Base-by-base conservation (phyloP, 2,113 vertebrate genomes). In the Ammodytes marinus region DNA sequence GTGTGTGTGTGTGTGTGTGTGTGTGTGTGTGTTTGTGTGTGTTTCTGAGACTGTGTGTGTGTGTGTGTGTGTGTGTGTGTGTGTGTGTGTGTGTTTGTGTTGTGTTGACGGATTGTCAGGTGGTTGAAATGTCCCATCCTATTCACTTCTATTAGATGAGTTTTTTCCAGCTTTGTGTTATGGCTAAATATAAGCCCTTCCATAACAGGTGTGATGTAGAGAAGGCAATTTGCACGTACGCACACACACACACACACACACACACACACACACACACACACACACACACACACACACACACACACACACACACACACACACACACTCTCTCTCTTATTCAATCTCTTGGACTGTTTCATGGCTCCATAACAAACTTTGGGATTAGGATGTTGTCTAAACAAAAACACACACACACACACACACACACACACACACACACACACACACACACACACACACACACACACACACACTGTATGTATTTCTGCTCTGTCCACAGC, bases 361-460 rank as follows among this genome's bases (percentile, higher is more conserved):
- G 42, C 54, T 77, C 39, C 50, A 59, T 64, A 78, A 45, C 80
- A 73, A 85, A 77, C 53, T 83, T 49, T 71, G 59, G 84, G 90
- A 89, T 92, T 89, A 91, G 47, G 53, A 63, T 4, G 14, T 52
- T 85, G 82, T 88, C 27, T 35, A 65, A 75, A 57, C 69, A 83
- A 76, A 90, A 73, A 70, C 58, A 77, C 58, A 47, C 49, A 53
- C 45, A 35, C 58, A 57, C 69, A 83, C 74, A 90, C 75, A 70
- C 58, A 77, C 58, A 57, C 69, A 83, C 74, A 90, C 75, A 70
- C 58, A 77, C 58, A 57, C 69, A 83, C 74, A 90, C 75, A 70
- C 58, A 77, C 58, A 57, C 69, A 83, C 74, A 90, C 75, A 70
- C 58, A 77, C 58, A 57, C 69, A 83, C 74, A 90, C 75, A 70